These are phyloP conservation scores for Meteorus colon DNA, from an alignment of 2,888 invertebrate genomes.

Conservation along the genomic window DNA sequence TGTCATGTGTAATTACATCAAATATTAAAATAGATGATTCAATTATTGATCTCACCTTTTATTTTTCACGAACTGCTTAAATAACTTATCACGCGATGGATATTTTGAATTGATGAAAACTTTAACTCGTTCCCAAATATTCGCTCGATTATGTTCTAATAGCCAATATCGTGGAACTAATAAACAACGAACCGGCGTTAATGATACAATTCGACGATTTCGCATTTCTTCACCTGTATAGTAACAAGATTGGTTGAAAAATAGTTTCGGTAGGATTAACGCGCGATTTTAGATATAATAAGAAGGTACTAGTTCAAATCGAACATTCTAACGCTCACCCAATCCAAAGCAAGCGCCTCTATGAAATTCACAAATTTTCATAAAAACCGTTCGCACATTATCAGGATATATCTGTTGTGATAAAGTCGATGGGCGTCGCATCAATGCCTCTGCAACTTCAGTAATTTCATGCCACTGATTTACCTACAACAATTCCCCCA, in stretches of 20 bases:
- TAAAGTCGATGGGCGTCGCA: slow-evolving; percentile 62
- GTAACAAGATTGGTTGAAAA: not conserved
- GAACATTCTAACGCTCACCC: slow-evolving; percentile 65
- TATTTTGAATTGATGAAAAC: slow-evolving; percentile 78
- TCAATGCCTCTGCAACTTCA: slow-evolving; percentile 64
- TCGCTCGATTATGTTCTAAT: slow-evolving; percentile 78
- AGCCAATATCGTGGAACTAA: slow-evolving; percentile 83
- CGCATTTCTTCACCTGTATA: slow-evolving; percentile 78
- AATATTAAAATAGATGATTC: slow-evolving; percentile 8
- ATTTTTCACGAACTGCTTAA: slow-evolving; percentile 75
- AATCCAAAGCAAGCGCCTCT: slow-evolving; percentile 81
- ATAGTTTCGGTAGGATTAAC: not conserved
- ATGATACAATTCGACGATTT: slow-evolving; percentile 80
- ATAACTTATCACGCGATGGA: slow-evolving; percentile 77
- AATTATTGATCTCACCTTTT: slow-evolving; percentile 65
- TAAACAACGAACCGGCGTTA: slow-evolving; percentile 79
- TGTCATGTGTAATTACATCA: slow-evolving; percentile 21
- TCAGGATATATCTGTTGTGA: slow-evolving; percentile 58
- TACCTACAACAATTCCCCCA: slow-evolving; percentile 52
- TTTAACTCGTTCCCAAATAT: slow-evolving; percentile 80
- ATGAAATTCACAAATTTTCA: slow-evolving; percentile 77
- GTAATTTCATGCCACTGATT: slow-evolving; percentile 69
- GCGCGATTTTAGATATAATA: not conserved
- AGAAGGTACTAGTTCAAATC: not conserved
- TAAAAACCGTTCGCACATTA: slow-evolving; percentile 69